Percentiles rank a stretch among this genome's conserved stretches.
These are phyloP conservation scores for Propithecus coquereli DNA, from an alignment of 2,113 vertebrate genomes.

Conservation along the genomic window DNA sequence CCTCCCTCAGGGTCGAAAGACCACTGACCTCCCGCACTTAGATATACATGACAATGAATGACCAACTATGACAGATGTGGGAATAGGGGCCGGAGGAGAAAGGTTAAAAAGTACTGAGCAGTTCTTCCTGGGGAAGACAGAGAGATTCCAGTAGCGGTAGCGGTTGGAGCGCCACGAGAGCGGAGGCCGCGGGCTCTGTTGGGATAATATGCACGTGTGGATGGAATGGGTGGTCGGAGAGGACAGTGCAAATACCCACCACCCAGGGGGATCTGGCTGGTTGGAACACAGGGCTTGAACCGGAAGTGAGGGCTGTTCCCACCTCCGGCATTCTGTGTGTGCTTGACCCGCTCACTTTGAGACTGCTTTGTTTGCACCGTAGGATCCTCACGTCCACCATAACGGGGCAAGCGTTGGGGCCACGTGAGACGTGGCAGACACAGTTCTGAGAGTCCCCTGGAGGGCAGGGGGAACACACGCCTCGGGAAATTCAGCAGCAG, in stretches of 20 bases:
- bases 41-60: neutral
- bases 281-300: neutral
- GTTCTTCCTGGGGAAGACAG: neutral
- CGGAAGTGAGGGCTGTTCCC: neutral
- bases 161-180: neutral
- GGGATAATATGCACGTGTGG: neutral
- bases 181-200: neutral
- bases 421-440: neutral
- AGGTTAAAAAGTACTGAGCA: neutral
- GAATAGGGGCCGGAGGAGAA: neutral
- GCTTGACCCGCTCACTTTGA: neutral
- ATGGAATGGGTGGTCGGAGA: neutral
- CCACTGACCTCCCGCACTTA: neutral
- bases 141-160: neutral
- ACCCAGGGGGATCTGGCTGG: neutral
- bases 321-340: neutral
- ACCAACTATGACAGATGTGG: neutral
- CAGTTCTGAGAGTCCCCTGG: neutral
- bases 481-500: neutral
- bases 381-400: neutral
- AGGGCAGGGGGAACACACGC: neutral
- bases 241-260: neutral
- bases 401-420: neutral
- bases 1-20: neutral
- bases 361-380: neutral